Base-by-base conservation (phyloP, 2,888 invertebrate species). In the Subacronicta megacephala region DNA sequence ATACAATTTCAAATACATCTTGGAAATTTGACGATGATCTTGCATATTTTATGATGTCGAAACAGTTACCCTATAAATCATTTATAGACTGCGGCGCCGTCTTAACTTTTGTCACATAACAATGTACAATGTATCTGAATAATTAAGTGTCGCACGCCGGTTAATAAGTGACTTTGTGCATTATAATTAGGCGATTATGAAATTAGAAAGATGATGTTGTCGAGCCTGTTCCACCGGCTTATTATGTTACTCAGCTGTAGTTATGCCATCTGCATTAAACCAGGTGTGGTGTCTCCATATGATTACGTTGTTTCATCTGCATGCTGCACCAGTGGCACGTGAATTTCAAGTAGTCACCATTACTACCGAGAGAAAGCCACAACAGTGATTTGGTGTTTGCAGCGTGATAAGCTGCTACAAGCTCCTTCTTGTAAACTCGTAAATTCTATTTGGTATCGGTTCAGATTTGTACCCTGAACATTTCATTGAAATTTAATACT, bases 61-160 rank as follows among this genome's bases (percentile, higher is more conserved):
- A 87, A 89, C 85, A 86, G 88, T 89, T 88, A 88, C 78, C 82
- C 86, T 88, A 90, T 90, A 90, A 91, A 91, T 91, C 89, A 92
- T 90, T 90, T 87, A 90, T 90, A 84, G 85, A 81, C 81, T 78
- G 75, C 80, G 80, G 84, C 83, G 83, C 83, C 81, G 80, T 87
- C 84, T 84, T 84, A 84, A 86, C 84, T 87, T 85, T 88, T 88
- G 86, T 87, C 86, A 86, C 82, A 85, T 85, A 80, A 88, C 85
- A 88, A 85, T 85, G 80, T 87, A 84, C 84, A 84, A 87, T 86
- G 83, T 82, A 83, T 85, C 80, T 79, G 78, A 81, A 85, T 84
- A 87, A 86, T 88, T 87, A 84, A 16, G 73, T 78, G 76, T 76
- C 71, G 67, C 74, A 77, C 65, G 76, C 67, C 51, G 62, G 76